These are phyloP conservation scores for Poicephalus gulielmi DNA, from an alignment of 2,113 vertebrate species.

Conservation along the genomic window DNA sequence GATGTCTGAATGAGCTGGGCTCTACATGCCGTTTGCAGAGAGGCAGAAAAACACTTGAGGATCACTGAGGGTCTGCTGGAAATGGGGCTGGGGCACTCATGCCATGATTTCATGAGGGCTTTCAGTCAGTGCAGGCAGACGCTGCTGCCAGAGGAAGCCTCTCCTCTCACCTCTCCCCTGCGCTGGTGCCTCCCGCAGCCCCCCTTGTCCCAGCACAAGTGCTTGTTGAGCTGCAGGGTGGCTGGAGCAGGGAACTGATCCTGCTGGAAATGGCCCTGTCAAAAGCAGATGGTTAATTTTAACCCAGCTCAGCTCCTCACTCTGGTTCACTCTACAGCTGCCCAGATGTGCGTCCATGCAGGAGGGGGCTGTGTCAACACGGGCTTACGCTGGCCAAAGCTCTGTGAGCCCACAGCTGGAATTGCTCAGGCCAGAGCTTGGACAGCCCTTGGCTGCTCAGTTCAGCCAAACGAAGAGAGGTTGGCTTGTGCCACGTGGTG, in stretches of 20 bases:
- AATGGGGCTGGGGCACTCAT: neutral
- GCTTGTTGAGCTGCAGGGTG: neutral
- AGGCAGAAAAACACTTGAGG: neutral
- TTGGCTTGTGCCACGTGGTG: accelerated
- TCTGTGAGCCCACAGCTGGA: neutral
- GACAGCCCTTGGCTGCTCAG: neutral
- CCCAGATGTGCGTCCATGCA: neutral
- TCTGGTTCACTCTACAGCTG: neutral
- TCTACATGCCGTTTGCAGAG: neutral
- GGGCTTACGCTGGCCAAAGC: neutral
- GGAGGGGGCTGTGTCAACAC: neutral
- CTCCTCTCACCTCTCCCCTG: neutral
- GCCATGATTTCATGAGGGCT: neutral
- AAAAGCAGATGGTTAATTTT: slow-evolving; percentile 50
- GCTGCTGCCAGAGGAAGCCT: neutral
- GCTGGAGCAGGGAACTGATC: neutral
- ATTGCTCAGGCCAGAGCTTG: accelerated
- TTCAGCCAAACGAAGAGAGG: accelerated
- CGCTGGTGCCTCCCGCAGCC: neutral
- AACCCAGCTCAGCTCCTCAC: neutral
- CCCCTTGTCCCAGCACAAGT: neutral
- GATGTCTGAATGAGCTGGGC: neutral
- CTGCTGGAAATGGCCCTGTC: neutral
- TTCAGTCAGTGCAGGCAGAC: accelerated
- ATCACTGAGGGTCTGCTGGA: neutral